These are phyloP conservation scores for Penaeus monodon DNA, from an alignment of 2,888 invertebrate species.

Conservation along the genomic window DNA sequence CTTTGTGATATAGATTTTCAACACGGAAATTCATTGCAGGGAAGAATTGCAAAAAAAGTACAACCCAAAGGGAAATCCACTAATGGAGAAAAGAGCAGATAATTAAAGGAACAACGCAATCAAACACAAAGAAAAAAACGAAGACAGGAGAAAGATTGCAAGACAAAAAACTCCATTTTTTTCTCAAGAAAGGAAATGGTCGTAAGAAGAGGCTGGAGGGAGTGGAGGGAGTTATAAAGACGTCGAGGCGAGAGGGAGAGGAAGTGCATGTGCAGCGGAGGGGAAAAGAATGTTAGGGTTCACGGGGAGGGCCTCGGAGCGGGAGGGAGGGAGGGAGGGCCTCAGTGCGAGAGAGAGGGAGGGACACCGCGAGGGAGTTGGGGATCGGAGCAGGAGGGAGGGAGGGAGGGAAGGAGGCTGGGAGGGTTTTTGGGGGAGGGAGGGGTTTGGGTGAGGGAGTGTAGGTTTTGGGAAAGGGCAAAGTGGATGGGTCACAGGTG, in stretches of 20 bases:
- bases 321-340: slow-evolving; percentile 21
- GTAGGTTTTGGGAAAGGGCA: background rate
- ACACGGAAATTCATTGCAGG: too few relatives aligned
- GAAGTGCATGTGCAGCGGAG: slow-evolving; percentile 22
- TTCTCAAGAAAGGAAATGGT: slow-evolving; percentile 23
- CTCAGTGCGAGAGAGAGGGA: background rate
- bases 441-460: background rate
- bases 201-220: slow-evolving; percentile 4
- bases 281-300: slow-evolving; percentile 23
- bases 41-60: too few relatives aligned
- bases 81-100: too few relatives aligned
- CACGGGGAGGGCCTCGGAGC: background rate
- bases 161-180: background rate
- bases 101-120: too few relatives aligned
- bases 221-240: background rate
- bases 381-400: background rate
- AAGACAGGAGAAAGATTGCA: too few relatives aligned
- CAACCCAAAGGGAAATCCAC: too few relatives aligned
- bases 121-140: too few relatives aligned
- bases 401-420: background rate
- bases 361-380: background rate
- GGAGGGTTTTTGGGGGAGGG: background rate
- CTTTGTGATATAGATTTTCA: too few relatives aligned
- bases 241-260: background rate
- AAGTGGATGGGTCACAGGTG: background rate